Conservation (phyloP, 2,113 vertebrate genomes). For the Bolborhynchus lineola region DNA sequence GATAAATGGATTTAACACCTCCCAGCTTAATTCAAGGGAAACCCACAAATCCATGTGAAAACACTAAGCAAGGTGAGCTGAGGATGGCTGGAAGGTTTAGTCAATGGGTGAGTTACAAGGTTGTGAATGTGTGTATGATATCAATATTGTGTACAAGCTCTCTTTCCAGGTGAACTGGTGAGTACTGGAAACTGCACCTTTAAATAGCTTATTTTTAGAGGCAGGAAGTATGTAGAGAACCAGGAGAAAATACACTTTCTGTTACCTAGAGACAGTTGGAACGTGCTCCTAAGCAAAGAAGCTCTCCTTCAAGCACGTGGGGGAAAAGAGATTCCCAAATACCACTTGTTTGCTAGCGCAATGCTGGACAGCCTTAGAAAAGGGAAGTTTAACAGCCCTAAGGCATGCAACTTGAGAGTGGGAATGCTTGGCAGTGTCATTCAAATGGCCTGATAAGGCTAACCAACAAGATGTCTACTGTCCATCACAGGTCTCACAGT, state of each 20-base stretch:
- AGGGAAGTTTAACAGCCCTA: background rate
- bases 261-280: slow-evolving; percentile 48
- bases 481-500: background rate
- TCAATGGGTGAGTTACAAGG: background rate
- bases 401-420: background rate
- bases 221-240: background rate
- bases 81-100: background rate
- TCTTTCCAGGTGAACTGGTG: background rate
- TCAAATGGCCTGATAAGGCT: background rate
- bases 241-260: background rate
- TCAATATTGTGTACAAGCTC: background rate
- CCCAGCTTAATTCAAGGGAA: background rate
- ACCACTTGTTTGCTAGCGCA: background rate
- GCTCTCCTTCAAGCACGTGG: background rate
- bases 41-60: background rate
- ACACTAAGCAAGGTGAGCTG: background rate
- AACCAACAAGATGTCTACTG: fast-evolving
- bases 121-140: background rate
- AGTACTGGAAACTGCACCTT: background rate
- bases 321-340: background rate
- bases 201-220: slow-evolving; percentile 35
- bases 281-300: background rate
- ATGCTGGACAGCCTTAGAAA: background rate
- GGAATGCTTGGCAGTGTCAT: fast-evolving
- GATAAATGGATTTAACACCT: background rate